Evolutionary conservation across 2,797 vertebrate genomes (phyloP), one percentile per base, ranked within the genome.

Genomic region (Bucorvus abyssinicus): DNA sequence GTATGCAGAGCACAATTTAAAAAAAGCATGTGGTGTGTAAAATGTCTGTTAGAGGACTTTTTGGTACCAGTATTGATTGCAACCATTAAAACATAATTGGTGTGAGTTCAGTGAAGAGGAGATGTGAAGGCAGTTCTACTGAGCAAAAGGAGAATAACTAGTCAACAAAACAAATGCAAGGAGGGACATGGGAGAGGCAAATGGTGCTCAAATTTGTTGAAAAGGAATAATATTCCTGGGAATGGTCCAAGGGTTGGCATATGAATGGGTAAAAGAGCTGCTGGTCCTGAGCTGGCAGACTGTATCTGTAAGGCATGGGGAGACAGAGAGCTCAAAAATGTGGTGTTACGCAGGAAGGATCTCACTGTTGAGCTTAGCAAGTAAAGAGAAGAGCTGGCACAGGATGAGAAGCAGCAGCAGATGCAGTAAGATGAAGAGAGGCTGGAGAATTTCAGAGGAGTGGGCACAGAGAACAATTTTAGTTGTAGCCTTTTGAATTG

Each of bases 61-160:
- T 84, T 93, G 80, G 64, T 91, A 95, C 74, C 87, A 94, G 74
- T n/a, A 93, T 45, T 4, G 16, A 64, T 52, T 93, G 83, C 89
- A 89, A 36, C 80, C 81, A 79, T 87, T 95, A 84, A 87, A 94
- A 93, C 81, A 87, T 86, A 55, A 90, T 69, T 80, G 42, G 70
- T 16, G 24, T 90, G 88, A 95, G 87, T 56, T 89, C 52, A 55
- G 53, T 94, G 96, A 90, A 94, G 94, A 89, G 93, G 95, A 95
- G 90, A 87, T 96, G 87, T 93, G 95, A 94, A 96, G 67, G 77
- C 70, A 76, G 74, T 79, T 85, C 76, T 65, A 29, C 34, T 53
- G 70, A 89, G 91, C 45, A 79, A 50, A 82, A 67, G 52, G 71
- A 76, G 80, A 82, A 60, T 67, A 90, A 57, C 67, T 81, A 93